Conservation (phyloP, 2,888 invertebrate species). For the Heliothis peltigera region DNA sequence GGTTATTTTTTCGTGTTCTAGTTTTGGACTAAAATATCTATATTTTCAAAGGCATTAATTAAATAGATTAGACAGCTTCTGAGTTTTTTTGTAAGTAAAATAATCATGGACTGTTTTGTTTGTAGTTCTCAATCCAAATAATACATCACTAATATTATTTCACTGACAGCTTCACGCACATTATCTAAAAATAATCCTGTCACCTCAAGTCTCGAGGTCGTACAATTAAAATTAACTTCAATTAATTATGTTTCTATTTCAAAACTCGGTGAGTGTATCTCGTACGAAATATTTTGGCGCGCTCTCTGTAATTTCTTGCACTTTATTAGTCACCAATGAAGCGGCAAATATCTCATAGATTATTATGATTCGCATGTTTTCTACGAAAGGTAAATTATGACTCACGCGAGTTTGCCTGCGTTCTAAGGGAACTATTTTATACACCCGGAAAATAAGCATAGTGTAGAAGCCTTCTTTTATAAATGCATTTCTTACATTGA, state of each 20-base stretch:
- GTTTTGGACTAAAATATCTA: too few relatives aligned
- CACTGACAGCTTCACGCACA: slow-evolving; percentile 20
- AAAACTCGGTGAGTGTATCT: slow-evolving; percentile 26
- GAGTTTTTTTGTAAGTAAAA: too few relatives aligned
- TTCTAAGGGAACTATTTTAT: fast-evolving
- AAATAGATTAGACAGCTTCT: too few relatives aligned
- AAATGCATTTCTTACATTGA: too few relatives aligned
- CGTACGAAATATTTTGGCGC: slow-evolving; percentile 40
- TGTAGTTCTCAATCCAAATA: too few relatives aligned
- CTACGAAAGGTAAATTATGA: background rate
- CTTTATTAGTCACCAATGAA: slow-evolving; percentile 27
- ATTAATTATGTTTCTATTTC: slow-evolving; percentile 55
- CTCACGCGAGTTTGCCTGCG: background rate
- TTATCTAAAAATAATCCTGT: slow-evolving; percentile 24
- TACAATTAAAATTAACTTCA: slow-evolving; percentile 32
- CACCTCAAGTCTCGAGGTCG: slow-evolving; percentile 23
- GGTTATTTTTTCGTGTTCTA: background rate
- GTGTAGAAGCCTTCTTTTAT: too few relatives aligned
- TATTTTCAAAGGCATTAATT: too few relatives aligned
- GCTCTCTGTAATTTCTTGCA: slow-evolving; percentile 13
- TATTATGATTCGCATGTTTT: background rate
- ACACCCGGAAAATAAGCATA: too few relatives aligned
- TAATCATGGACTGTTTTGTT: too few relatives aligned
- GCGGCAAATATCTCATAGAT: background rate
- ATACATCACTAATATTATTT: too few relatives aligned